Base-by-base conservation (phyloP, 1,140 invertebrate species). In the Meloidogyne chitwoodi region DNA sequence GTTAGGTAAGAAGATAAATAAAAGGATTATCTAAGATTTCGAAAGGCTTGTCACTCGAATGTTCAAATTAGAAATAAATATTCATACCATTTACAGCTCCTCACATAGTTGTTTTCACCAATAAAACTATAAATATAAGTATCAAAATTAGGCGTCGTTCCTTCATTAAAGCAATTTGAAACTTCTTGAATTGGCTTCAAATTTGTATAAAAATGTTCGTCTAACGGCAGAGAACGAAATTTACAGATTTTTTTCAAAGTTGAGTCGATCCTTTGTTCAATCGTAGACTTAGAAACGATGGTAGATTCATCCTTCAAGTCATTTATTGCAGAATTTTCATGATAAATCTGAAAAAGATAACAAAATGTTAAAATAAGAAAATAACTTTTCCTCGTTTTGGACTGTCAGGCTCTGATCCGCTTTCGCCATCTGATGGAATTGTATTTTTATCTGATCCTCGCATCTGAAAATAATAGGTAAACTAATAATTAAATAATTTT, bases 21-120 rank as follows among this genome's bases (percentile, higher is more conserved):
- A n/a, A n/a, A n/a, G n/a, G n/a, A n/a, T n/a, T n/a, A n/a, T n/a
- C n/a, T n/a, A n/a, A n/a, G n/a, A n/a, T n/a, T 22, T 26, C 62
- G 24, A n/a, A 73, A 68, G 19, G n/a, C n/a, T n/a, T n/a, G n/a
- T n/a, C n/a, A n/a, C n/a, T n/a, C n/a, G n/a, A n/a, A n/a, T n/a
- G n/a, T n/a, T n/a, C n/a, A n/a, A n/a, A n/a, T n/a, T n/a, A n/a
- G n/a, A n/a, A n/a, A n/a, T n/a, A n/a, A n/a, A n/a, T n/a, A n/a
- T 75, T 24, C 19, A 34, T 74, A 77, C 76, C 76, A 77, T 77
- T 78, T 77, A 38, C 76, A 77, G 26, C 74, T 77, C 4, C 76
- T 75, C 5, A 77, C 76, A 64, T 78, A 77, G 61, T 77, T 77
- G 31, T 77, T 77, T 34, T 77, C 76, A 8, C 67, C 69, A 67